Evolutionary conservation across 2,113 vertebrate genomes (phyloP).

Genomic region (Puma concolor): DNA sequence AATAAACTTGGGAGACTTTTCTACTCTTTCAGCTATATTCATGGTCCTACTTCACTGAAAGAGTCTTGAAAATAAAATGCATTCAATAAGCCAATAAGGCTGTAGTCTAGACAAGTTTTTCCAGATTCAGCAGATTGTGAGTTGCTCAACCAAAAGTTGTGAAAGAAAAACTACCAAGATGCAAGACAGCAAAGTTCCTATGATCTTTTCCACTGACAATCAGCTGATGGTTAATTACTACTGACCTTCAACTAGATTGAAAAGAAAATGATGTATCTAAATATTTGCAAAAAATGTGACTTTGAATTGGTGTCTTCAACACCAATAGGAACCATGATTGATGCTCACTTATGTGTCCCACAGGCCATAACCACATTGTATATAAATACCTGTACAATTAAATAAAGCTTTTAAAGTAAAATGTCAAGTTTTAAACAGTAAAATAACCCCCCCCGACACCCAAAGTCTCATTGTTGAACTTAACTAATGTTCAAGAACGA

Average conservation of each 20-base stretch:
- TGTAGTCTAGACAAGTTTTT: constrained; percentile 50
- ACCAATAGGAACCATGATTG: neutral
- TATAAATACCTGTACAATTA: neutral
- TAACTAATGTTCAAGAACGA: constrained; percentile 52
- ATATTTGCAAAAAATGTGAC: constrained; percentile 25
- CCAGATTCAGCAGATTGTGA: constrained; percentile 61
- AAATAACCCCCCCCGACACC: neutral
- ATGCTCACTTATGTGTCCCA: neutral
- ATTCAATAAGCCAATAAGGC: neutral
- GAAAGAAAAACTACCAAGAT: constrained; percentile 54
- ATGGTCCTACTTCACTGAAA: constrained; percentile 39
- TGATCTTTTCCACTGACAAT: neutral
- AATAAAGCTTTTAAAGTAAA: constrained; percentile 29
- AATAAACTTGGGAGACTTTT: constrained; percentile 32
- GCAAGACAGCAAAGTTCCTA: constrained; percentile 34
- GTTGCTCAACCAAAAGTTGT: constrained; percentile 62
- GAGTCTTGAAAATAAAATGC: constrained; percentile 60
- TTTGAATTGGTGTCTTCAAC: neutral
- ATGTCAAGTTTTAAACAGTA: constrained; percentile 30
- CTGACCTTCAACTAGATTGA: neutral
- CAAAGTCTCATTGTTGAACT: neutral
- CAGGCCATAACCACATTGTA: neutral
- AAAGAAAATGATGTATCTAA: constrained; percentile 11
- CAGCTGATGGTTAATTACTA: constrained; percentile 55
- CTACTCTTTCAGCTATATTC: constrained; percentile 28